Conservation (phyloP, 2,888 invertebrate genomes). For the Steromphala cineraria region DNA sequence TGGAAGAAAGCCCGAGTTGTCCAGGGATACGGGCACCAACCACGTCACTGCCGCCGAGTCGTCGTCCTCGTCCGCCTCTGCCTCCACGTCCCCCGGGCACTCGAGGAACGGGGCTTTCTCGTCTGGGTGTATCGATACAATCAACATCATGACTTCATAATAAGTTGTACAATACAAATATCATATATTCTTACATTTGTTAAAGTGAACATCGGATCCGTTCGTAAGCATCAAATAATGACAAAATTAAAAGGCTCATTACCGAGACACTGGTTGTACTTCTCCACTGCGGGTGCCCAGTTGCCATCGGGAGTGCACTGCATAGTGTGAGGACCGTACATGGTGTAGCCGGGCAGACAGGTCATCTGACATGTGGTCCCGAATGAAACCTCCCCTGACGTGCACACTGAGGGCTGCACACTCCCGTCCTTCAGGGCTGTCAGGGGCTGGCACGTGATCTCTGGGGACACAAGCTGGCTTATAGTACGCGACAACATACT, state of each 20-base stretch:
- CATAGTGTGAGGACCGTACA: constrained; percentile 78
- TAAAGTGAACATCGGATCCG: too few relatives aligned
- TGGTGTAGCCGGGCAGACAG: constrained; percentile 80
- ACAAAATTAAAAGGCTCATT: too few relatives aligned
- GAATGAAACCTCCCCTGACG: constrained; percentile 78
- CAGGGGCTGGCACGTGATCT: constrained; percentile 77
- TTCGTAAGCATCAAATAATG: not conserved
- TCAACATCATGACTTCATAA: too few relatives aligned
- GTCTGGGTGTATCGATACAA: constrained; percentile 75
- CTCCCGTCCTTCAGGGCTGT: constrained; percentile 78
- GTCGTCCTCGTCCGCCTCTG: constrained; percentile 77
- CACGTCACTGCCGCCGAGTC: constrained; percentile 79
- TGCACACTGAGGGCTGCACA: constrained; percentile 79
- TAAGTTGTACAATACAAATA: too few relatives aligned
- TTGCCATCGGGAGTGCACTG: constrained; percentile 79
- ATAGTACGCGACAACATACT: too few relatives aligned
- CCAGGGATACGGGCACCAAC: constrained; percentile 77
- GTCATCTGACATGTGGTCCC: constrained; percentile 79
- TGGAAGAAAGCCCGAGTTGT: constrained; percentile 80
- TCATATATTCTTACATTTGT: too few relatives aligned
- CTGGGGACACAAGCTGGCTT: constrained; percentile 67
- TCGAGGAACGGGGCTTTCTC: constrained; percentile 79
- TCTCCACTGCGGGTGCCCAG: constrained; percentile 72
- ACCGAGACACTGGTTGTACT: constrained; percentile 78
- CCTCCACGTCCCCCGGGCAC: constrained; percentile 79